Evolutionary conservation across 2,113 vertebrate genomes (phyloP), one percentile per base, ranked within the genome.

Genomic region (Urocolius indicus): DNA sequence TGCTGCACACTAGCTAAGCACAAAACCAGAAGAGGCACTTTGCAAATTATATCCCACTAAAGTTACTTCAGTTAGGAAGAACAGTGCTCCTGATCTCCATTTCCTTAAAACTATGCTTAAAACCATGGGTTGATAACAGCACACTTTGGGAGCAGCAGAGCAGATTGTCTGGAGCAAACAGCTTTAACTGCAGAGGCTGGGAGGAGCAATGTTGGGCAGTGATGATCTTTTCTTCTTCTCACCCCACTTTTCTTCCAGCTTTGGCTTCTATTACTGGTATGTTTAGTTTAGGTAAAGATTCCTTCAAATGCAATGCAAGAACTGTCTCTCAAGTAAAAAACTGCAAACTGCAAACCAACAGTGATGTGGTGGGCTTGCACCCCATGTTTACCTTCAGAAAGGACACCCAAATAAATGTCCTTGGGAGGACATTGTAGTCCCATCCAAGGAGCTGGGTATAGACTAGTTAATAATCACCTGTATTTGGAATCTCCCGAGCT

Each of bases 321-420:
- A 32, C 46, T 45, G 34, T 20, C 68, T 58, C 46, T 46, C 52
- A 22, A 54, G 48, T 41, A 9, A 65, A 38, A 67, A 55, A 27
- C n/a, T n/a, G 3, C 3, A 1, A 32, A 7, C 32, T 65, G 46
- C 24, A 75, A 59, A 34, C 21, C 15, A 22, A 13, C 26, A 4
- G 29, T 11, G n/a, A 16, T 5, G 36, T 34, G 17, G 32, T 29
- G 46, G 21, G 29, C 18, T 73, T 67, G 34, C 41, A 20, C 16
- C 15, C 26, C 1, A 0, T 16, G 12, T 77, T 55, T 68, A 12
- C 30, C 34, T 26, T 54, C 34, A 13, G 22, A 55, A 49, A 18
- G 7, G 5, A 36, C 38, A 48, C 58, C 58, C 49, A 41, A 41
- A 41, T 1, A 0, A 6, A 21, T 34, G 68, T 68, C 0, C 0